Conservation (phyloP, 2,113 vertebrate species). For the Nestor notabilis region DNA sequence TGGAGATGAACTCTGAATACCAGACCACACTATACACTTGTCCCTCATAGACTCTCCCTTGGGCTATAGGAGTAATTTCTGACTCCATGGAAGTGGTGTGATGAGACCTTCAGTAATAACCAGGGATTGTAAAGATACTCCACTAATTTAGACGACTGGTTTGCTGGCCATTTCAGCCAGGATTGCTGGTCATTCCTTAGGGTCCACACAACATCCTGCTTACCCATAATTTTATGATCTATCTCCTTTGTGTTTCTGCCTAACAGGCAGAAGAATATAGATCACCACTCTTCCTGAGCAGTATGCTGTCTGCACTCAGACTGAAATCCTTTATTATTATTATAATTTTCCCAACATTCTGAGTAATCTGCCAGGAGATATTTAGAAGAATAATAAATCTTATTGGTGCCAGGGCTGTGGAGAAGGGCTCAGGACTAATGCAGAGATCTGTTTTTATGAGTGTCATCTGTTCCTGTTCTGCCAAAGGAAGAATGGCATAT, state of each 20-base stretch:
- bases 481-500: conserved; percentile 50
- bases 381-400: conserved; percentile 43
- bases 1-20: neutral
- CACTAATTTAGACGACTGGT: neutral
- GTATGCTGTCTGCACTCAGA: neutral
- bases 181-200: neutral
- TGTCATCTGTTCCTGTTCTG: conserved; percentile 50
- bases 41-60: neutral
- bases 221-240: neutral
- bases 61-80: neutral
- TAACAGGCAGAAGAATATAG: neutral
- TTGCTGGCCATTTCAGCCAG: neutral
- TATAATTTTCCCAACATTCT: conserved; percentile 15
- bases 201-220: neutral
- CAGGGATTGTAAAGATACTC: neutral
- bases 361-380: conserved; percentile 37
- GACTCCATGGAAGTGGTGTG: rapidly evolving
- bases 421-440: conserved; percentile 43
- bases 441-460: conserved; percentile 46
- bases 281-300: neutral
- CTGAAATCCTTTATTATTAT: neutral
- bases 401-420: conserved; percentile 4
- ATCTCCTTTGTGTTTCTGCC: neutral
- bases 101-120: neutral
- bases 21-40: neutral